phyloP scores from a whole-genome alignment of 2,888 invertebrate species.

The Shargacucullia verbasci region DNA sequence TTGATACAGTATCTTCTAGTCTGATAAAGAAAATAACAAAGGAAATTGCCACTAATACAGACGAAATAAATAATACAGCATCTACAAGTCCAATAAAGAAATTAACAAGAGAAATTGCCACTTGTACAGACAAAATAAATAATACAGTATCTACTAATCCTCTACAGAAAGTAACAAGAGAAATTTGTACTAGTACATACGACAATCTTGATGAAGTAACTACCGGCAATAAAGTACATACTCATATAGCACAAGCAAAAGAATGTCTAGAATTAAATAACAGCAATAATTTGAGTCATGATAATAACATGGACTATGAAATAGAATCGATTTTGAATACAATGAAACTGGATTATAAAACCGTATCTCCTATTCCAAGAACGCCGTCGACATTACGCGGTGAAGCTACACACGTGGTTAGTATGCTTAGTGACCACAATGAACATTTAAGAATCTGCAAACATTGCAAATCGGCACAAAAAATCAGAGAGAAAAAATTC shows the following conservation, averaged over 20 bases:
- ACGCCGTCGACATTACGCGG: slow-evolving; percentile 62
- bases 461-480: too few relatives aligned
- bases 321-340: slow-evolving; percentile 73
- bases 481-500: too few relatives aligned
- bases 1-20: too few relatives aligned
- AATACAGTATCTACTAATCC: too few relatives aligned
- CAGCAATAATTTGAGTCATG: slow-evolving; percentile 59
- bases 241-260: slow-evolving; percentile 52
- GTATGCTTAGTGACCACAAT: too few relatives aligned
- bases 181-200: slow-evolving; percentile 41
- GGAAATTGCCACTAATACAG: too few relatives aligned
- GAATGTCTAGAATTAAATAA: slow-evolving; percentile 70
- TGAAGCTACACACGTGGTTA: not conserved
- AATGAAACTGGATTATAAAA: slow-evolving; percentile 67
- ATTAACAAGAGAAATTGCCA: too few relatives aligned
- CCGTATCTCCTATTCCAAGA: slow-evolving; percentile 75
- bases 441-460: too few relatives aligned
- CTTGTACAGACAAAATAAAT: too few relatives aligned
- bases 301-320: slow-evolving; percentile 67
- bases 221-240: slow-evolving; percentile 2
- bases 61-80: too few relatives aligned
- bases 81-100: too few relatives aligned
- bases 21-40: too few relatives aligned
- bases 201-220: not conserved
- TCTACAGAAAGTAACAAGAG: slow-evolving; percentile 2